These are phyloP conservation scores for Callorhinus ursinus DNA, from an alignment of 2,113 vertebrate species.

Conservation along the genomic window DNA sequence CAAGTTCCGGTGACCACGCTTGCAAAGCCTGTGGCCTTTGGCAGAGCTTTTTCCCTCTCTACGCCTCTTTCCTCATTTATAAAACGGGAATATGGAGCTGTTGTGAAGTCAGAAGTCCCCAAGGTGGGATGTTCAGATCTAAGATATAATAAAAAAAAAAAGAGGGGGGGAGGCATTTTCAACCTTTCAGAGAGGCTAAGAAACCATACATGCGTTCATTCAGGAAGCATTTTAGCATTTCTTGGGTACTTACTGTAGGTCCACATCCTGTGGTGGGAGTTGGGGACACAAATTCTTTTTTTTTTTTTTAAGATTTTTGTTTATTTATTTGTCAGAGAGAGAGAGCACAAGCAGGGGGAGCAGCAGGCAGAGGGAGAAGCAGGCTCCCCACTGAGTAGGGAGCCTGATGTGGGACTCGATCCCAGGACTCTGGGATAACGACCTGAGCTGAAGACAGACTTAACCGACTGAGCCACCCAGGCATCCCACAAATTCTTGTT, in stretches of 20 bases:
- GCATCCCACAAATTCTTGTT: neutral
- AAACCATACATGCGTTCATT: neutral
- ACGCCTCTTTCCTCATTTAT: neutral
- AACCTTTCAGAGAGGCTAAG: neutral
- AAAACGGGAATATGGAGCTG: neutral
- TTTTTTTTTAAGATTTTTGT: too few species aligned
- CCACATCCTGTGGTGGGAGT: neutral
- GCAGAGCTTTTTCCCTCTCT: neutral
- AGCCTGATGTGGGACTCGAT: neutral
- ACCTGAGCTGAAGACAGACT: neutral
- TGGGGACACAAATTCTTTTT: neutral
- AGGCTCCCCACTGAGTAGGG: neutral
- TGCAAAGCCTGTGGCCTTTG: neutral
- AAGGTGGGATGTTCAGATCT: neutral
- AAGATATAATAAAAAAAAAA: neutral
- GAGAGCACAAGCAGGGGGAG: too few species aligned
- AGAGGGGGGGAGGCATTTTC: neutral
- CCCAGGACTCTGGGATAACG: too few species aligned
- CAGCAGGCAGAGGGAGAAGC: too few species aligned
- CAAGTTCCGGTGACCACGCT: neutral
- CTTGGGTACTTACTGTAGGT: neutral
- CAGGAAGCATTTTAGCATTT: constrained; percentile 32
- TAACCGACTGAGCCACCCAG: neutral
- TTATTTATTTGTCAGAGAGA: too few species aligned
- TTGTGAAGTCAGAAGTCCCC: neutral